A percentile compares a stretch with the other conserved stretches of the same genome.
phyloP scores from a whole-genome alignment of 2,888 invertebrate genomes.

The Caenorhabditis doughertyi region DNA sequence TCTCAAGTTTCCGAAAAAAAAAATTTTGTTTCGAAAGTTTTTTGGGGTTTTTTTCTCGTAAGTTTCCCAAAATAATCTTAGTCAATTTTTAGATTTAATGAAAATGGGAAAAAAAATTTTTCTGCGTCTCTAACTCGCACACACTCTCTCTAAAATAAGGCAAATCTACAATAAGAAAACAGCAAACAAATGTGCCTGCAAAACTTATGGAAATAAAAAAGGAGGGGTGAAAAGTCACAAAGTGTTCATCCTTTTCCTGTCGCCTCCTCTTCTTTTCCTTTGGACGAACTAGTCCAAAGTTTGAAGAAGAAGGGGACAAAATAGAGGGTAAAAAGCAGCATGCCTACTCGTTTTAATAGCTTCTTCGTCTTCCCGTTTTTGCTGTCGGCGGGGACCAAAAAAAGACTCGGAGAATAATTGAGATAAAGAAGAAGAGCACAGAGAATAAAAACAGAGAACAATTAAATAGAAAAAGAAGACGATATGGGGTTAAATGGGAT shows the following conservation, averaged over 20 bases:
- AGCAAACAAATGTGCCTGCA: background rate
- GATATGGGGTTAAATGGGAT: no score
- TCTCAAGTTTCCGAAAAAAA: no score
- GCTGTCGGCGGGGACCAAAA: background rate
- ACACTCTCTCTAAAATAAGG: no score
- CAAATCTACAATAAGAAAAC: no score
- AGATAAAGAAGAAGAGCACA: constrained; percentile 39
- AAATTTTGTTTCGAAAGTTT: no score
- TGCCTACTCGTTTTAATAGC: constrained; percentile 11
- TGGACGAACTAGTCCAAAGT: constrained; percentile 33
- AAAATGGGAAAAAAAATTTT: no score
- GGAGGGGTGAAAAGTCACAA: background rate
- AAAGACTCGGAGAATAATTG: constrained; percentile 32
- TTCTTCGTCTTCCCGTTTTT: background rate
- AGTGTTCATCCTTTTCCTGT: constrained; percentile 5
- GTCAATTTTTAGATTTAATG: no score
- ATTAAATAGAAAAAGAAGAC: constrained; percentile 8
- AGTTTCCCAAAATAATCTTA: no score
- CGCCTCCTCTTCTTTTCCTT: background rate
- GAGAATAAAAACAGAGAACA: constrained; percentile 9
- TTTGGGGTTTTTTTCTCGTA: no score
- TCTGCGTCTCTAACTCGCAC: no score
- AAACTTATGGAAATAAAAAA: background rate
- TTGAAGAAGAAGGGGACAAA: constrained; percentile 13
- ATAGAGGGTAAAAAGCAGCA: background rate